phyloP scores from a whole-genome alignment of 2,797 vertebrate species.

The Hapalemur alaotrensis region DNA sequence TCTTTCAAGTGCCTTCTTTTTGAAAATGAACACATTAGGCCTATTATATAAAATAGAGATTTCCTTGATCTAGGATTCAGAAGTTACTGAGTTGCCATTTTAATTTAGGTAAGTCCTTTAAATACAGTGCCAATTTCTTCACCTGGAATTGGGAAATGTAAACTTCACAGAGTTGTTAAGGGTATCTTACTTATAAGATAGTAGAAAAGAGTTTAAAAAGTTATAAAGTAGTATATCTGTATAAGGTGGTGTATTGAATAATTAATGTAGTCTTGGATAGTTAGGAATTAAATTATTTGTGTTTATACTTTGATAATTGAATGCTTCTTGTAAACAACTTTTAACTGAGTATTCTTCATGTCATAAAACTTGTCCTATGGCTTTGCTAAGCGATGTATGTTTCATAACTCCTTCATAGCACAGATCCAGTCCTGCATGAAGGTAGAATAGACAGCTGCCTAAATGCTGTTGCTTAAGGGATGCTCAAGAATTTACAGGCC shows the following conservation, averaged over 20 bases:
- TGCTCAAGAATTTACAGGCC: background rate
- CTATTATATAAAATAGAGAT: background rate
- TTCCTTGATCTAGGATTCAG: background rate
- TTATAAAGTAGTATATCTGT: background rate
- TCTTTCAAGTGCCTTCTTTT: background rate
- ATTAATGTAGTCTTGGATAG: background rate
- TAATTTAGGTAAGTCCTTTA: background rate
- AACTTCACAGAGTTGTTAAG: background rate
- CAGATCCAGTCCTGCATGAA: background rate
- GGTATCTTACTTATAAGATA: background rate
- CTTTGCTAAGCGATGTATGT: background rate
- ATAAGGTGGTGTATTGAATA: background rate
- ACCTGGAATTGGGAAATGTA: background rate
- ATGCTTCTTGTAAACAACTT: background rate
- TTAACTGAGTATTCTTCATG: background rate
- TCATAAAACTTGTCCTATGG: background rate
- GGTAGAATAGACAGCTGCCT: background rate
- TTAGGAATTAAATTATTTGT: background rate
- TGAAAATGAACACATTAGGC: background rate
- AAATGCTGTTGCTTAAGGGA: background rate
- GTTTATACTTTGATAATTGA: background rate
- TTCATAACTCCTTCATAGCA: background rate
- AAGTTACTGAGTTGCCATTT: background rate
- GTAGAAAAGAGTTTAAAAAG: background rate
- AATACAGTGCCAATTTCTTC: constrained; percentile 1